phyloP scores from a whole-genome alignment of 2,888 invertebrate species.

The Notodonta ziczac region DNA sequence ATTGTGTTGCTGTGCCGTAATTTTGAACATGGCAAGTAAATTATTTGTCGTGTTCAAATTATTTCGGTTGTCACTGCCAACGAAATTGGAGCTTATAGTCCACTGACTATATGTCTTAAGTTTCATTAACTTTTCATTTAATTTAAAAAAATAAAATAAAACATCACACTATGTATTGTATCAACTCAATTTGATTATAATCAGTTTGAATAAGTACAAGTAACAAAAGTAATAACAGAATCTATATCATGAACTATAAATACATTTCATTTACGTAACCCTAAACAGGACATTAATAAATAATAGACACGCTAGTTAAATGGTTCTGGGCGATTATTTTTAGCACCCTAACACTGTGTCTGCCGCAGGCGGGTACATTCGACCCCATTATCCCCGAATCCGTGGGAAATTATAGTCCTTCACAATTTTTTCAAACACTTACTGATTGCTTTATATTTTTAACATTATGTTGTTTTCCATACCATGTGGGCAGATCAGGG shows the following conservation, averaged over 20 bases:
- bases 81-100: no score
- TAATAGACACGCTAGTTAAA: constrained; percentile 24
- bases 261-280: constrained; percentile 10
- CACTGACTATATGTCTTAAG: no score
- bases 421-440: constrained; percentile 39
- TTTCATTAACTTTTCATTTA: no score
- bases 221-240: neutral
- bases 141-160: no score
- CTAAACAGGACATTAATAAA: constrained; percentile 22
- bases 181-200: no score
- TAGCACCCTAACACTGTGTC: constrained; percentile 26
- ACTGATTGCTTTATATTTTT: constrained; percentile 47
- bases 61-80: no score
- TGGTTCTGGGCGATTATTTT: constrained; percentile 28
- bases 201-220: no score
- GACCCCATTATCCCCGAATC: constrained; percentile 25
- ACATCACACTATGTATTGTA: no score
- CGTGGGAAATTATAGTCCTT: constrained; percentile 47
- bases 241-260: neutral
- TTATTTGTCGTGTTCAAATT: no score
- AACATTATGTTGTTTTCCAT: constrained; percentile 11
- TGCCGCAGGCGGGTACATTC: constrained; percentile 26
- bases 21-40: no score
- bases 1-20: no score
- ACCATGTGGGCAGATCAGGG: neutral